Conservation (phyloP, 1,140 invertebrate species). For the Calliphora vicina region DNA sequence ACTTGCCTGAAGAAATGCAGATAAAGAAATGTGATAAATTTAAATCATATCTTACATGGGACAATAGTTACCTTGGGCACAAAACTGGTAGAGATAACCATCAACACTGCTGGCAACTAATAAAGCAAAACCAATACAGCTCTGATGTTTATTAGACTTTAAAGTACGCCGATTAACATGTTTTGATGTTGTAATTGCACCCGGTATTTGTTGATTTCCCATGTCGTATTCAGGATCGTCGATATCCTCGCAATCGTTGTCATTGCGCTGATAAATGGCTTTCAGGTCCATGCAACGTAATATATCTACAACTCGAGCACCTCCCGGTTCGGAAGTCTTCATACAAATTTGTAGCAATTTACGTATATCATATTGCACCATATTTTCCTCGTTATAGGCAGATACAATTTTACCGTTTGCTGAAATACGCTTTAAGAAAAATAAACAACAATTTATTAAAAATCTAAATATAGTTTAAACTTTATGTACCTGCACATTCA, state of each 20-base stretch:
- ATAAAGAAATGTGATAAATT: neutral
- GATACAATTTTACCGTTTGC: conserved; percentile 41
- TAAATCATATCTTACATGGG: too few species aligned
- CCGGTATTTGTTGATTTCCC: conserved; percentile 59
- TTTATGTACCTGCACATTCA: conserved; percentile 51
- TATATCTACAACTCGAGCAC: conserved; percentile 52
- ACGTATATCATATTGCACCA: conserved; percentile 56
- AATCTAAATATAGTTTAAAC: neutral
- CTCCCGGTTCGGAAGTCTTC: conserved; percentile 53
- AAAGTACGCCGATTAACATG: conserved; percentile 54
- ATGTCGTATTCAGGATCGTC: conserved; percentile 57
- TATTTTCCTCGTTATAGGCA: conserved; percentile 45
- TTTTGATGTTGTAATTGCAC: conserved; percentile 56
- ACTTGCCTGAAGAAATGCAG: conserved; percentile 44
- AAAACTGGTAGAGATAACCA: conserved; percentile 60
- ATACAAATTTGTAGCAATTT: conserved; percentile 59
- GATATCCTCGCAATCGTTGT: conserved; percentile 41
- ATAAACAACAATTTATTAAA: neutral
- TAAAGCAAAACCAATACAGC: conserved; percentile 55
- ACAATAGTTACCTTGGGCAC: conserved; percentile 47
- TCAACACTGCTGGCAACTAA: conserved; percentile 58
- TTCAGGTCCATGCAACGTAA: conserved; percentile 58
- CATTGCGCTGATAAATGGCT: conserved; percentile 54
- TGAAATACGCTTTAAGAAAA: conserved; percentile 48
- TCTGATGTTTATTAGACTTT: conserved; percentile 53